Evolutionary conservation across 2,797 vertebrate species (phyloP), one percentile per base, ranked within the genome.

Genomic region (Lithobates pipiens): DNA sequence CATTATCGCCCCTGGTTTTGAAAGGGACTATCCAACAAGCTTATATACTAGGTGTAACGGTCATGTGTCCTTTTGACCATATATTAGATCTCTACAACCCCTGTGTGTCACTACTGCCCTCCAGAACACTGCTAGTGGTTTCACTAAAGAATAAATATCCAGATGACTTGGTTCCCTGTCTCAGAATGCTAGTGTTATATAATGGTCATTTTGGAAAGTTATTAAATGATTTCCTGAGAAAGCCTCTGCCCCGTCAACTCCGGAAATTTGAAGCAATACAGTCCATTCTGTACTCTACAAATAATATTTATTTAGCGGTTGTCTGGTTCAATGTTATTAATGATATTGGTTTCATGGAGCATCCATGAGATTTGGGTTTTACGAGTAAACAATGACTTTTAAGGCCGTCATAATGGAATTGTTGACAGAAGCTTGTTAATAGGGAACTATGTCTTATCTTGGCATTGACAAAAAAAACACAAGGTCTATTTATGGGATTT

Each of bases 231-330:
- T 70, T 69, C 65, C 65, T 79, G 61, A 36, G 29, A 25, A 32
- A 46, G 21, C 65, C 68, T 39, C 77, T 80, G 77, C 6, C 15
- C 50, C 16, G 16, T 54, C 50, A 54, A 54, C 4, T 54, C 50
- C 50, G 15, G 50, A 16, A 54, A 54, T 54, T 54, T 54, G 50
- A 54, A 54, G 50, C 50, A 54, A 54, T 54, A 54, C 50, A 54
- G 15, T 54, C 50, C 50, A 54, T 13, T 54, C 16, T 54, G 50
- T 54, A 13, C 50, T 54, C 50, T 54, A 54, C 15, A 5, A 54
- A 50, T 27, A 25, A 44, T 80, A 80, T 80, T 80, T 80, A 54
- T 80, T 80, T 80, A 80, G 77, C 77, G 70, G 77, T n/a, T 23
- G 18, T 70, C 39, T 5, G 32, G 42, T 77, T 34, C 42, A 79